Base-by-base conservation (phyloP, 2,888 invertebrate species). In the Lycaena phlaeas region DNA sequence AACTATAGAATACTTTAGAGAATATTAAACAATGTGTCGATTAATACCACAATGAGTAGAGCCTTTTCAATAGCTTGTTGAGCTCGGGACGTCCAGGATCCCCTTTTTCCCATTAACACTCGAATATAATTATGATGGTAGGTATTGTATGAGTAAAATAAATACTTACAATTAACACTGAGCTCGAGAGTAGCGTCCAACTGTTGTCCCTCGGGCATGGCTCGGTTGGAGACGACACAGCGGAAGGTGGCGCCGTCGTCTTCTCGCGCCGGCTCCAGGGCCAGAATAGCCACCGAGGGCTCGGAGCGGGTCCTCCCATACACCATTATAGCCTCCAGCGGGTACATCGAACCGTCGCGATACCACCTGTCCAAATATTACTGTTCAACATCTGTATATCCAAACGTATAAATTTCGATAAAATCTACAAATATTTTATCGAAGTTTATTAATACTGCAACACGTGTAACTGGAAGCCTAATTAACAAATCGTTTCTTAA, bases 221-320 rank as follows among this genome's bases (percentile, higher is more conserved):
- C 96, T 34, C 96, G 86, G 81, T 96, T 96, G 87, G 92, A 91
- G 38, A 96, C 95, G 49, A 92, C 92, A 71, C 96, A 96, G 44
- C 92, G 88, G 77, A 92, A 95, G 38, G 88, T 86, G 43, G 93
- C 92, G 6, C 92, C 91, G 63, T 96, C 95, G 68, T 96, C 95
- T 49, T 94, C 93, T 49, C 93, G 89, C 18, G 88, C 87, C 2
- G 96, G 96, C 46, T 88, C 89, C 52, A 96, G 79, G 17, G 89
- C 85, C 37, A 96, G 82, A 5, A 92, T 92, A 3, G 92, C 91
- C 37, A 90, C 89, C 10, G 94, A 92, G 14, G 92, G 88, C 56
- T 90, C 90, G 50, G 91, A 89, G 48, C 92, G 87, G 10, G 91
- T 90, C 49, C 89, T 90, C 27, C 92, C 93, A 58, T 89, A 88